Conservation (phyloP, 1,140 invertebrate species). For the Atta cephalotes region DNA sequence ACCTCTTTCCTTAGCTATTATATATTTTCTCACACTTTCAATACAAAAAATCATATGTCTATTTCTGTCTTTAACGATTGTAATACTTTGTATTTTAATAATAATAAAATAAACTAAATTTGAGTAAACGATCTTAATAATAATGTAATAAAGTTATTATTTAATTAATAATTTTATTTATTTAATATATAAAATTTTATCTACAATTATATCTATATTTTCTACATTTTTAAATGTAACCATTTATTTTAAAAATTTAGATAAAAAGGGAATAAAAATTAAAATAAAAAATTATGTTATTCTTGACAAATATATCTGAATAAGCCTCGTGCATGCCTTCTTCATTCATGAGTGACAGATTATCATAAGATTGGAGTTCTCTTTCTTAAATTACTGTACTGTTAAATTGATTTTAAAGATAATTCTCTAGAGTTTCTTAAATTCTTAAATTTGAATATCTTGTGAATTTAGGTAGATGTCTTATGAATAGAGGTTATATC, state of each 20-base stretch:
- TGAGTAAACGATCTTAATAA: neutral
- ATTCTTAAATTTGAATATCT: neutral
- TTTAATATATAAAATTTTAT: neutral
- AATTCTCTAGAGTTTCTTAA: constrained; percentile 3
- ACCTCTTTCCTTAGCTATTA: constrained; percentile 10
- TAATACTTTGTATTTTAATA: neutral
- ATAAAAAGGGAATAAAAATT: neutral
- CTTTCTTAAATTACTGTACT: neutral
- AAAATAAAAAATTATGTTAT: neutral
- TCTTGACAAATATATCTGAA: neutral
- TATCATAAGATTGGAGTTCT: constrained; percentile 3
- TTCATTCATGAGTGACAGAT: constrained; percentile 1
- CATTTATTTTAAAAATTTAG: neutral
- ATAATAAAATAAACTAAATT: neutral
- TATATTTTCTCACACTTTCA: neutral
- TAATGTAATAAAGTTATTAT: too few relatives aligned
- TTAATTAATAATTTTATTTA: too few relatives aligned
- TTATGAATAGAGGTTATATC: constrained; percentile 20
- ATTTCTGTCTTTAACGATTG: neutral
- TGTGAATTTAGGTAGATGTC: neutral
- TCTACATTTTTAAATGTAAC: neutral
- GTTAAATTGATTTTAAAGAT: neutral
- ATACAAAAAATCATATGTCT: neutral
- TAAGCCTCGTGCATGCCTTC: neutral
- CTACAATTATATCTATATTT: neutral